These are phyloP conservation scores for Drosophila bocki DNA, from an alignment of 1,140 invertebrate genomes.

Conservation along the genomic window DNA sequence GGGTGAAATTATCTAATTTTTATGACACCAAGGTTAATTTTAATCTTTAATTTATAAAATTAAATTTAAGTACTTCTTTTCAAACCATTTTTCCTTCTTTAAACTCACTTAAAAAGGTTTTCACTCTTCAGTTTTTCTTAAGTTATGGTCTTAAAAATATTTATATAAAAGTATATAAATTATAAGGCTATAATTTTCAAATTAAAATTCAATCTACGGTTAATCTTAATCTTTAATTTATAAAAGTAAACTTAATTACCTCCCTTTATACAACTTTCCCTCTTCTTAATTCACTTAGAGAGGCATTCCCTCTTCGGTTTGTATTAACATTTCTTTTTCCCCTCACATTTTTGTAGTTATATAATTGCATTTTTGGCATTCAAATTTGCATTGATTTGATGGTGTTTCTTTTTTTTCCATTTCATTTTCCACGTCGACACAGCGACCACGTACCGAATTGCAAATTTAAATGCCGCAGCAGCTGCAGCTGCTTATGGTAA, in stretches of 20 bases:
- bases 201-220: too few relatives aligned
- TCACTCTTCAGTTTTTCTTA: too few relatives aligned
- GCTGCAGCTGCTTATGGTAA: slow-evolving; percentile 62
- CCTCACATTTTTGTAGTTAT: background rate
- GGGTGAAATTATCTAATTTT: too few relatives aligned
- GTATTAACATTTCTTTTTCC: background rate
- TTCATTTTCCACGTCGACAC: slow-evolving; percentile 14
- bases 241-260: too few relatives aligned
- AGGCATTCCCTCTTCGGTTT: background rate
- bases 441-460: slow-evolving; percentile 24
- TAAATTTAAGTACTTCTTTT: too few relatives aligned
- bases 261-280: background rate
- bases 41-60: too few relatives aligned
- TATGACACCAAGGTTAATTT: too few relatives aligned
- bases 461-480: slow-evolving; percentile 63
- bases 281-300: background rate
- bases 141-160: background rate
- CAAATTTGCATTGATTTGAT: slow-evolving; percentile 44
- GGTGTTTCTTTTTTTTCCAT: slow-evolving; percentile 8
- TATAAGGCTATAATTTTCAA: too few relatives aligned
- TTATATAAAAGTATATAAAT: too few relatives aligned
- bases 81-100: too few relatives aligned
- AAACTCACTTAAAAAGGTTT: too few relatives aligned
- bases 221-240: background rate
- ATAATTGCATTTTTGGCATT: slow-evolving; percentile 51